Evolutionary conservation across 2,113 vertebrate genomes (phyloP).

Genomic region (Mirza zaza): DNA sequence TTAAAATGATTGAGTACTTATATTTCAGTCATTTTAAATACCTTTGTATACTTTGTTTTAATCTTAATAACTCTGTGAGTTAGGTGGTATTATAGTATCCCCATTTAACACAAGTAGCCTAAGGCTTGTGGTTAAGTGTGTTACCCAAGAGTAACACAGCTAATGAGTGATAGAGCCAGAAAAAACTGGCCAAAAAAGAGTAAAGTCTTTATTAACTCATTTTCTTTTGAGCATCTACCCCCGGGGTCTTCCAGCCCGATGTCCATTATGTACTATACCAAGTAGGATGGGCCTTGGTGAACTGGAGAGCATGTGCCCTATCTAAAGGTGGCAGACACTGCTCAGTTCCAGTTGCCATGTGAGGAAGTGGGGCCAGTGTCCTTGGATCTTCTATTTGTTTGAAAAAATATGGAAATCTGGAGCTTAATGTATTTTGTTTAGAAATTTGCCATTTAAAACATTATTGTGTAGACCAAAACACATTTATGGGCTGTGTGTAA

Average conservation of each 20-base stretch:
- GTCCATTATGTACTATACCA: background rate
- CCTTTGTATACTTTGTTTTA: background rate
- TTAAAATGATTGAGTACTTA: constrained; percentile 27
- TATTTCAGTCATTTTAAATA: constrained; percentile 12
- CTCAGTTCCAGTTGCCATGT: background rate
- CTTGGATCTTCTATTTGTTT: background rate
- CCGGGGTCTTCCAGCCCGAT: background rate
- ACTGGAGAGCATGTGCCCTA: background rate
- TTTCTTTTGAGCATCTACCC: background rate
- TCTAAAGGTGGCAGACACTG: background rate
- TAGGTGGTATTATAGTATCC: background rate
- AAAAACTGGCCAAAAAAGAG: background rate
- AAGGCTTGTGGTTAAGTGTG: background rate
- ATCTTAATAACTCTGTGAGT: background rate
- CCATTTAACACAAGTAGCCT: background rate
- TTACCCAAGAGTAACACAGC: background rate
- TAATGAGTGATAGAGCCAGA: background rate
- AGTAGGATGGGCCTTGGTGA: background rate
- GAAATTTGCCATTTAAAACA: constrained; percentile 20
- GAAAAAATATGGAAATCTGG: background rate
- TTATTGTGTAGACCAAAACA: background rate
- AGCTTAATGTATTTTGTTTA: constrained; percentile 18
- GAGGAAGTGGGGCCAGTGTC: background rate
- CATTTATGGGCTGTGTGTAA: background rate
- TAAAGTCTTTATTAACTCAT: background rate